These are phyloP conservation scores for Branchellion lobata DNA, from an alignment of 2,888 invertebrate species.

Conservation along the genomic window DNA sequence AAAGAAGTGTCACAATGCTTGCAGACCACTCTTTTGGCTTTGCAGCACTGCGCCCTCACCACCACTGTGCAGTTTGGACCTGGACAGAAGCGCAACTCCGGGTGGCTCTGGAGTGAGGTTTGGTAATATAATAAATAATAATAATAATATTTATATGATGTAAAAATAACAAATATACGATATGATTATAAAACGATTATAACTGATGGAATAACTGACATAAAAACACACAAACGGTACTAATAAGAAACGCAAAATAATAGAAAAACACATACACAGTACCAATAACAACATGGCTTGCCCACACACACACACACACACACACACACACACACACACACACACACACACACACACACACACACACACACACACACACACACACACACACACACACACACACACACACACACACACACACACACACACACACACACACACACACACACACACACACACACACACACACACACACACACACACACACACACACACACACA, in stretches of 20 bases:
- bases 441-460: not conserved
- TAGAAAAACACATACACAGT: too few relatives aligned
- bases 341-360: too few relatives aligned
- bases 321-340: too few relatives aligned
- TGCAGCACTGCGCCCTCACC: conserved; percentile 74
- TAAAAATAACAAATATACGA: not conserved
- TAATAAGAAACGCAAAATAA: too few relatives aligned
- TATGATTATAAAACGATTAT: too few relatives aligned
- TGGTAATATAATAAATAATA: not conserved
- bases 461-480: too few relatives aligned
- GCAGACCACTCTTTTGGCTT: conserved; percentile 84
- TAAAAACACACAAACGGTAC: too few relatives aligned
- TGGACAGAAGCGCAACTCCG: conserved; percentile 66
- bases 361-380: too few relatives aligned
- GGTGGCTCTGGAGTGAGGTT: conserved; percentile 60
- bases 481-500: too few relatives aligned
- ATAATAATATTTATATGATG: not conserved
- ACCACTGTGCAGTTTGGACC: conserved; percentile 91
- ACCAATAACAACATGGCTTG: too few relatives aligned
- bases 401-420: not conserved
- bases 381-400: not conserved
- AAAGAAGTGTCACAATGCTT: conserved; percentile 83
- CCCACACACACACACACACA: too few relatives aligned
- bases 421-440: not conserved
- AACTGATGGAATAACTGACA: too few relatives aligned